These are phyloP conservation scores for Taenaris catops DNA, from an alignment of 2,888 invertebrate genomes.

Conservation along the genomic window DNA sequence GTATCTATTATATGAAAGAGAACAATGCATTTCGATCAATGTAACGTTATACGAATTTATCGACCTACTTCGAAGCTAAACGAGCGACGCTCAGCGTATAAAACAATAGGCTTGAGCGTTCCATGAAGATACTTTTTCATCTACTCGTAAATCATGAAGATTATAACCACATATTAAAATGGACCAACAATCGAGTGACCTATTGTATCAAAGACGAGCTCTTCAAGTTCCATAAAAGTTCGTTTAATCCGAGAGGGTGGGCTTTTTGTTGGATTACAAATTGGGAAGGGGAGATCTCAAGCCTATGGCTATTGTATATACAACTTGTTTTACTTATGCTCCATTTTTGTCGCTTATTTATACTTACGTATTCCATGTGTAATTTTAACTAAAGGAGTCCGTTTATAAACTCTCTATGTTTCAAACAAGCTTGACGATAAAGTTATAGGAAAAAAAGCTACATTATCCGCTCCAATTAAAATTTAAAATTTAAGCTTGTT, in stretches of 20 bases:
- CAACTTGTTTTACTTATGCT: slow-evolving; percentile 9
- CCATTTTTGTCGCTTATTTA: neutral
- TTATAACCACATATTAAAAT: slow-evolving; percentile 26
- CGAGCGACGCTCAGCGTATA: slow-evolving; percentile 8
- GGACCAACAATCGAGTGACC: slow-evolving; percentile 39
- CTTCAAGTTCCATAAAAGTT: slow-evolving; percentile 42
- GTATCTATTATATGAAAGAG: slow-evolving; percentile 29
- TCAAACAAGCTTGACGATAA: neutral
- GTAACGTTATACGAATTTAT: slow-evolving; percentile 23
- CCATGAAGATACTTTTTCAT: no score
- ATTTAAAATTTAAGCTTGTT: no score
- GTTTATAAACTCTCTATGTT: no score
- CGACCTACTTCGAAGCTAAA: slow-evolving; percentile 18
- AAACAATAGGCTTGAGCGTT: slow-evolving; percentile 7
- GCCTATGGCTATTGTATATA: slow-evolving; percentile 8
- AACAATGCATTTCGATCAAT: slow-evolving; percentile 32
- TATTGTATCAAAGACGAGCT: slow-evolving; percentile 37
- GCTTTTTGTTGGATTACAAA: slow-evolving; percentile 34
- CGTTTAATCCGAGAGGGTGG: slow-evolving; percentile 44
- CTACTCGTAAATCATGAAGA: no score
- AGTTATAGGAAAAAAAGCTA: no score
- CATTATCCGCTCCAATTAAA: no score
- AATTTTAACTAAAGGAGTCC: no score
- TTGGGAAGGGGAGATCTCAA: slow-evolving; percentile 27
- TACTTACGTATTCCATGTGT: no score